Evolutionary conservation across 2,888 invertebrate species (phyloP), one percentile per base, ranked within the genome.

Genomic region (Clanis bilineata): DNA sequence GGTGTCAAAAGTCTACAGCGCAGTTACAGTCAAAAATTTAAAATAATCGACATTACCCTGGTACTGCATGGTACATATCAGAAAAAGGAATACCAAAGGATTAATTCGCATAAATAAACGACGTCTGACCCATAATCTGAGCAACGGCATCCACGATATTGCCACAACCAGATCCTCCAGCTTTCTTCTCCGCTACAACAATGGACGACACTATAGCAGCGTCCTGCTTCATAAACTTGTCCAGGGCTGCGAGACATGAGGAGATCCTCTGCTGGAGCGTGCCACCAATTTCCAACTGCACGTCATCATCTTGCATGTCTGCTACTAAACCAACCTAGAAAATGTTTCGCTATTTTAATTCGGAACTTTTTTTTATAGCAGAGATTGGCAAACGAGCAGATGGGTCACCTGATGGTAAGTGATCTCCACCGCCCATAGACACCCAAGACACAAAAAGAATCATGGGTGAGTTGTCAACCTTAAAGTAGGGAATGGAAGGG

Each of bases 261-360:
- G 94, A 93, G 73, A 98, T 96, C 68, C 95, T 94, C 82, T 98
- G 98, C 63, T 97, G 97, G 2, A 97, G 88, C 0, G 97, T 98
- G 10, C 98, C 98, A 57, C 94, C 94, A 44, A 95, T 95, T 64
- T 95, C 94, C 32, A 95, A 82, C 66, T 95, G 95, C 23, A 94
- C 93, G 64, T 95, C 93, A 1, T 95, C 94, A 62, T 95, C 95
- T 66, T 94, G 93, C 94, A 94, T 94, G 58, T 97, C 96, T 3
- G 96, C 95, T 18, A 97, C 95, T 0, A 97, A 92, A 60, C 98
- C 98, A 21, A 95, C 95, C 88, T 93, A 68, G 0, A 58, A 22
- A 5, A 32, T n/a, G 12, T 3, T 25, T 25, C 18, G 6, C 15
- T 25, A 39, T 6, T 23, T n/a, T n/a, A n/a, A n/a, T n/a, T n/a